Evolutionary conservation across 2,113 vertebrate genomes (phyloP), one percentile per base, ranked within the genome.

Genomic region (Stercorarius parasiticus): DNA sequence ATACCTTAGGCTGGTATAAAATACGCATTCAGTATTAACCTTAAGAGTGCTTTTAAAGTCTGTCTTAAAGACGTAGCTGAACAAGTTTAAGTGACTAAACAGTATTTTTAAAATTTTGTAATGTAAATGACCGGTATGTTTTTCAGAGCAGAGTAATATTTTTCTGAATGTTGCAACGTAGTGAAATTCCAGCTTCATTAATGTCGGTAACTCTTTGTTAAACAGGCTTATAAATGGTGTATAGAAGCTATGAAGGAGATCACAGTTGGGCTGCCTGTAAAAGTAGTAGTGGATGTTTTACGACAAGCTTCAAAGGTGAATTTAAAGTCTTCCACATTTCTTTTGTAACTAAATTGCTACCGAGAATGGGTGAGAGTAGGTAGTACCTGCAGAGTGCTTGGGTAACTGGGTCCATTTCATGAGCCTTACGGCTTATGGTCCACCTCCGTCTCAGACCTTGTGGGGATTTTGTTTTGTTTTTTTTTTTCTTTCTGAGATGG

Each of bases 241-340:
- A 99, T 99, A 98, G 99, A 99, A 97, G 99, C 99, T 73, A 99
- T 99, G 99, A 99, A 99, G 97, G 99, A 99, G 98, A 99, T 99
- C 88, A 99, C 98, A 34, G 98, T 98, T 27, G 99, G 99, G 42
- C 98, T 99, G 93, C 99, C 99, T 83, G 99, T 99, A 4, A 99
- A 99, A 97, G 99, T 99, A 27, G 98, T 99, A 67, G 99, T 99
- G 85, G 99, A 99, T 98, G 99, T 99, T 90, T 98, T 99, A 88
- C 98, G 99, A 92, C 99, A 99, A 98, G 99, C 99, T 20, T 99
- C 99, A 23, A 99, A 99, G 99, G 99, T 99, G 80, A 98, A 6
- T 93, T 82, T n/a, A 11, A 65, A 87, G 5, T 38, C 58, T 52
- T 74, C 50, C 25, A 7, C 0, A 0, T 53, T 43, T 76, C 23